phyloP scores from a whole-genome alignment of 2,113 vertebrate genomes.

The Phainopepla nitens region DNA sequence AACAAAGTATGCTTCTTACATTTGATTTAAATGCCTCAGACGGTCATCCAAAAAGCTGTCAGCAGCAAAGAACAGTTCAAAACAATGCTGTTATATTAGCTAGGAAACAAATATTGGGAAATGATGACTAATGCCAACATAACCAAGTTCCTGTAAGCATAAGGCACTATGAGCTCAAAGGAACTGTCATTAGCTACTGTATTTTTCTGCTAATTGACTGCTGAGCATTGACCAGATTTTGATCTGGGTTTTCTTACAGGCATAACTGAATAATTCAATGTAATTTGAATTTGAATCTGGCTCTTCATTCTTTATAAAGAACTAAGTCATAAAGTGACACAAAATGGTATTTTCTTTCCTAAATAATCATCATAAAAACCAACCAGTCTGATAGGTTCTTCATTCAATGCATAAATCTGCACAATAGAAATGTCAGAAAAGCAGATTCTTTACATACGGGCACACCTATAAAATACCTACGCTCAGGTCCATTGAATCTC shows the following conservation, averaged over 20 bases:
- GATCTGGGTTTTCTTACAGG: neutral
- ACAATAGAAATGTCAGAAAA: neutral
- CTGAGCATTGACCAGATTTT: neutral
- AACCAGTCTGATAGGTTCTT: neutral
- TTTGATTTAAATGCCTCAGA: neutral
- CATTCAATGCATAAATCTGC: neutral
- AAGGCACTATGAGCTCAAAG: neutral
- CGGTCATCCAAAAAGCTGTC: neutral
- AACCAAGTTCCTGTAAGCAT: constrained; percentile 2
- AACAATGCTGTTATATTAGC: neutral
- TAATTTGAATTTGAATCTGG: neutral
- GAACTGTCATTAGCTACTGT: neutral
- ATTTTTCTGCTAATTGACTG: constrained; percentile 13
- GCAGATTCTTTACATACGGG: neutral
- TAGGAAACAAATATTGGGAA: neutral
- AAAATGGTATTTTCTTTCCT: neutral
- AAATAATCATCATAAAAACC: neutral
- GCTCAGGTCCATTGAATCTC: neutral
- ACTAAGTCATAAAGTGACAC: neutral
- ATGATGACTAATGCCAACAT: neutral
- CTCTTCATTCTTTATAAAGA: neutral
- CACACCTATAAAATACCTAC: neutral
- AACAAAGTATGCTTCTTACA: neutral
- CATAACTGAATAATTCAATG: neutral
- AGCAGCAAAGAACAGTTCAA: neutral